These are phyloP conservation scores for Mesaphorura yosii DNA, from an alignment of 1,140 invertebrate genomes.

Conservation along the genomic window DNA sequence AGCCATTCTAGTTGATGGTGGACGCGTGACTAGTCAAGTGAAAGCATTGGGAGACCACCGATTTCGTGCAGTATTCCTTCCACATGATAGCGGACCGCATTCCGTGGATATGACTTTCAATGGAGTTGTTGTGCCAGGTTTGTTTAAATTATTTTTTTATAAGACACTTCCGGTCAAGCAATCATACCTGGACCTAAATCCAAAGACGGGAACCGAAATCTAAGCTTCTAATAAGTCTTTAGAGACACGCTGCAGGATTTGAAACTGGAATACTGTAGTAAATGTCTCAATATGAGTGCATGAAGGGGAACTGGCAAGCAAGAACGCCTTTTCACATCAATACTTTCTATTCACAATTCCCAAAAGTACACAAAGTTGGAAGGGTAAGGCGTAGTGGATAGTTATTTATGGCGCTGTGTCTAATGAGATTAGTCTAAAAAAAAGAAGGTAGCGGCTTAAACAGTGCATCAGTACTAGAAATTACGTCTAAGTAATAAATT, in stretches of 20 bases:
- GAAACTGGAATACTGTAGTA: background rate
- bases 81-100: conserved; percentile 70
- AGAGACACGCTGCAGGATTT: background rate
- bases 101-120: conserved; percentile 93
- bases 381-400: too few relatives aligned
- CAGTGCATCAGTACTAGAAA: too few relatives aligned
- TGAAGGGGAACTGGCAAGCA: too few relatives aligned
- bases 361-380: too few relatives aligned
- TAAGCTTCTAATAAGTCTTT: background rate
- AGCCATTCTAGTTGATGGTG: conserved; percentile 91
- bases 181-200: background rate
- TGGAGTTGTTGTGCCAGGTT: conserved; percentile 79
- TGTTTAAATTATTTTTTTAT: conserved; percentile 30
- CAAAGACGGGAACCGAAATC: background rate
- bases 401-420: too few relatives aligned
- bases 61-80: conserved; percentile 81
- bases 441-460: too few relatives aligned
- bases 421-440: too few relatives aligned
- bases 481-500: too few relatives aligned
- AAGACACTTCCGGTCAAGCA: background rate
- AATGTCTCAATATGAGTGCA: too few relatives aligned
- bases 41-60: conserved; percentile 76
- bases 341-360: too few relatives aligned
- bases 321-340: too few relatives aligned
- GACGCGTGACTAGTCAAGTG: conserved; percentile 86